Evolutionary conservation across 2,113 vertebrate genomes (phyloP).

Genomic region (Forbesichthys papilliferus): DNA sequence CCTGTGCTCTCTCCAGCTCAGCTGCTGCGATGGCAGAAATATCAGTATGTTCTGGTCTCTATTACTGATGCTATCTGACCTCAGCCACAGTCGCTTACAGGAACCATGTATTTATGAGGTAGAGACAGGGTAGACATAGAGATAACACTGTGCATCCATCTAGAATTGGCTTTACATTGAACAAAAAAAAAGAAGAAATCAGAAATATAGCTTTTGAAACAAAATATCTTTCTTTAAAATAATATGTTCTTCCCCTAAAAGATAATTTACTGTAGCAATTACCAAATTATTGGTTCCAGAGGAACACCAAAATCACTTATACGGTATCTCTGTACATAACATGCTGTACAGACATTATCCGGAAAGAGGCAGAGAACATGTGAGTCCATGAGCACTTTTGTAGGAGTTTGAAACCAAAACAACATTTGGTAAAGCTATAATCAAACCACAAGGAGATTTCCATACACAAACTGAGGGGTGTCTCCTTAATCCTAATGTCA

Average conservation of each 20-base stretch:
- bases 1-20: not conserved
- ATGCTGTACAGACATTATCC: too few relatives aligned
- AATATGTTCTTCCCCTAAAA: slow-evolving; percentile 30
- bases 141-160: slow-evolving; percentile 64
- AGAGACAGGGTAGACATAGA: slow-evolving; percentile 50
- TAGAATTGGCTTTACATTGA: slow-evolving; percentile 61
- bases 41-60: slow-evolving; percentile 42
- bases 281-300: slow-evolving; percentile 4
- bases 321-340: too few relatives aligned
- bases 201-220: slow-evolving; percentile 40
- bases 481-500: slow-evolving; percentile 17
- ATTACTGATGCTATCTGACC: slow-evolving; percentile 51
- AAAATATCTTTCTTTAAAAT: slow-evolving; percentile 43
- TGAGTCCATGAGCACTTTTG: too few relatives aligned
- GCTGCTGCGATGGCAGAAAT: slow-evolving; percentile 40
- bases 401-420: too few relatives aligned
- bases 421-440: too few relatives aligned
- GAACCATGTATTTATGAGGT: slow-evolving; percentile 23
- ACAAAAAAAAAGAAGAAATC: slow-evolving; percentile 24
- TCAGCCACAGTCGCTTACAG: slow-evolving; percentile 35
- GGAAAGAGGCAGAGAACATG: too few relatives aligned
- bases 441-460: too few relatives aligned
- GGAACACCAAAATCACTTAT: too few relatives aligned
- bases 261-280: slow-evolving; percentile 43
- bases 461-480: not conserved